phyloP scores from a whole-genome alignment of 2,113 vertebrate species.

The Antennarius striatus region DNA sequence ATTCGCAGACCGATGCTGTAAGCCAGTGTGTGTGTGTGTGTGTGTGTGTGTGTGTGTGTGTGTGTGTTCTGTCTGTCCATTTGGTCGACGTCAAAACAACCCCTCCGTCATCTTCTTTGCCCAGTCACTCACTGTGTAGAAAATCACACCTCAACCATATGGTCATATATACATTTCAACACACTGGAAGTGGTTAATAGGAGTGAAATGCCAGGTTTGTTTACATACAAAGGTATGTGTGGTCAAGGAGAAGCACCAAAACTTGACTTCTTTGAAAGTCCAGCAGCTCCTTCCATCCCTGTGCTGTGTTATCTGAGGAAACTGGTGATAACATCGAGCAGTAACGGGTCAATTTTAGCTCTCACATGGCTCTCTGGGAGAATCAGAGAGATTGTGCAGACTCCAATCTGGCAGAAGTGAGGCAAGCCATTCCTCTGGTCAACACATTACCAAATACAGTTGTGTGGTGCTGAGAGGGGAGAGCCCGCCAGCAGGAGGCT shows the following conservation, averaged over 20 bases:
- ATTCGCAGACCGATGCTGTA: constrained; percentile 44
- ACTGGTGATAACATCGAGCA: constrained; percentile 10
- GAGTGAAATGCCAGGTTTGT: neutral
- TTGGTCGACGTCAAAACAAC: constrained; percentile 51
- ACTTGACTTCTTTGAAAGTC: constrained; percentile 5
- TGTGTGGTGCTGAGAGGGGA: constrained; percentile 33
- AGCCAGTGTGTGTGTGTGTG: constrained; percentile 42
- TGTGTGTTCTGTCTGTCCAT: constrained; percentile 11
- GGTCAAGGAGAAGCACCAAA: neutral
- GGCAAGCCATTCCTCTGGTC: constrained; percentile 50
- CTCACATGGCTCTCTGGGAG: constrained; percentile 6
- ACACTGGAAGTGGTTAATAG: too few species aligned
- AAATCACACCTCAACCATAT: neutral
- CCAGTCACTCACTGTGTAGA: neutral
- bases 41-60: constrained; percentile 35
- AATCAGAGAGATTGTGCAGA: constrained; percentile 39
- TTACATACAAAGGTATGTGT: neutral
- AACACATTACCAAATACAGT: constrained; percentile 68
- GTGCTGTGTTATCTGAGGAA: neutral
- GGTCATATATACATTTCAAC: neutral
- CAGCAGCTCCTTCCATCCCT: neutral
- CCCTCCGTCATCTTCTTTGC: neutral
- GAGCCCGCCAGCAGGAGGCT: constrained; percentile 4
- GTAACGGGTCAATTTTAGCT: constrained; percentile 22
- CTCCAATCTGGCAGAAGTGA: constrained; percentile 33